These are phyloP conservation scores for Sebastes itinus DNA, from an alignment of 2,797 vertebrate genomes.

Conservation along the genomic window DNA sequence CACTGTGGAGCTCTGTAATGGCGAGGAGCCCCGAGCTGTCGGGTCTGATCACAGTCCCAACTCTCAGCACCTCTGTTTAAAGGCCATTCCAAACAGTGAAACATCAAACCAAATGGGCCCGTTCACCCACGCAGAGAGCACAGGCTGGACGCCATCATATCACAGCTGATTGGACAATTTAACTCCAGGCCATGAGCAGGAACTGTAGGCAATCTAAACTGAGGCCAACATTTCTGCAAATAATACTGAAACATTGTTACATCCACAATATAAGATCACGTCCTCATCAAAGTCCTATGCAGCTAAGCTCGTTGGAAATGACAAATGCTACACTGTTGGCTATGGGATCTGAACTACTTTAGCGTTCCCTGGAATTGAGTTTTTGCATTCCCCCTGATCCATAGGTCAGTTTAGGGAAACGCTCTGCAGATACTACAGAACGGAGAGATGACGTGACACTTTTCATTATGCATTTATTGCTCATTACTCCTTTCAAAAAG, in stretches of 20 bases:
- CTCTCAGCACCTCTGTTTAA: conserved; percentile 31
- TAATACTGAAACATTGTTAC: background rate
- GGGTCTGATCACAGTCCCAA: conserved; percentile 6
- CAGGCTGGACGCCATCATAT: background rate
- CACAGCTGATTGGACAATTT: conserved; percentile 23
- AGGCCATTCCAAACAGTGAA: background rate
- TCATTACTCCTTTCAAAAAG: background rate
- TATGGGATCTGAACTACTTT: background rate
- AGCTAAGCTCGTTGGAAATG: background rate
- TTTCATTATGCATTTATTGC: background rate
- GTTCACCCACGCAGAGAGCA: conserved; percentile 8
- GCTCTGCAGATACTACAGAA: background rate
- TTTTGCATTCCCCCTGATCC: background rate
- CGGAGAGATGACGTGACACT: background rate
- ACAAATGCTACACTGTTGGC: background rate
- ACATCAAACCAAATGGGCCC: conserved; percentile 11
- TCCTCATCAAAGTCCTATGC: background rate
- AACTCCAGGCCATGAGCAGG: conserved; percentile 5
- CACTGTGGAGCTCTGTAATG: background rate
- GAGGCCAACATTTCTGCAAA: background rate
- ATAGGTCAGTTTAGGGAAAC: background rate
- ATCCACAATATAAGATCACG: background rate
- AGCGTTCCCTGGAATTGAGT: background rate
- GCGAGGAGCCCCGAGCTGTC: conserved; percentile 45
- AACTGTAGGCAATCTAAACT: background rate